Base-by-base conservation (phyloP, 2,797 vertebrate genomes). In the Crypturellus tataupa region DNA sequence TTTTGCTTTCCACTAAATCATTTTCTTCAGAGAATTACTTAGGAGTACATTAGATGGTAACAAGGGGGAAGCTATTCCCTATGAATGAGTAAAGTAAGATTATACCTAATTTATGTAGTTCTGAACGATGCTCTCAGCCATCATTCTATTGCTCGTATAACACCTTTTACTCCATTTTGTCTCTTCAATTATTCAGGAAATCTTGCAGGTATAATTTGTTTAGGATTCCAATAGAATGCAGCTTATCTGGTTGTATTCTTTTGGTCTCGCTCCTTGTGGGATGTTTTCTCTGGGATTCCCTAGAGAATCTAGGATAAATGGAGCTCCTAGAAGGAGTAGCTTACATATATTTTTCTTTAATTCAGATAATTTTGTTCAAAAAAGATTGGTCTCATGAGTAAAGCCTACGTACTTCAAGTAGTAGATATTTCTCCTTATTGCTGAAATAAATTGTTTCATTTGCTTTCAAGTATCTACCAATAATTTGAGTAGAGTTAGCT, bases 401-500 rank as follows among this genome's bases (percentile, higher is more conserved):
- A 92, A 70, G 7, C 10, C 12, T 70, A 39, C 40, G 18, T 81
- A 55, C 44, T 87, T 81, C n/a, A 33, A 91, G 55, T 51, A 67
- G 21, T 59, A 76, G 63, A 21, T 33, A 59, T 35, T 65, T 91
- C 73, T 91, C 25, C 51, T 78, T 83, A 63, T 39, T 84, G 20
- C 29, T 79, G 62, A 72, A 93, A 91, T 58, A 6, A 84, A 27
- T 27, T 23, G 12, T 39, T 89, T 31, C 15, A 21, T 89, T 92
- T 88, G 16, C 51, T 86, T 83, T 86, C 65, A 81, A 81, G 25
- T 7, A 31, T n/a, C 15, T 78, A 39, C 37, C 65, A 75, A 35
- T 78, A 91, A 59, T 86, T 77, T 76, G n/a, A 81, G n/a, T 55
- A 69, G 73, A 89, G 80, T 77, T 39, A 39, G 56, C 37, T 90